Evolutionary conservation across 2,888 invertebrate genomes (phyloP).

Genomic region (Lapara coniferarum): DNA sequence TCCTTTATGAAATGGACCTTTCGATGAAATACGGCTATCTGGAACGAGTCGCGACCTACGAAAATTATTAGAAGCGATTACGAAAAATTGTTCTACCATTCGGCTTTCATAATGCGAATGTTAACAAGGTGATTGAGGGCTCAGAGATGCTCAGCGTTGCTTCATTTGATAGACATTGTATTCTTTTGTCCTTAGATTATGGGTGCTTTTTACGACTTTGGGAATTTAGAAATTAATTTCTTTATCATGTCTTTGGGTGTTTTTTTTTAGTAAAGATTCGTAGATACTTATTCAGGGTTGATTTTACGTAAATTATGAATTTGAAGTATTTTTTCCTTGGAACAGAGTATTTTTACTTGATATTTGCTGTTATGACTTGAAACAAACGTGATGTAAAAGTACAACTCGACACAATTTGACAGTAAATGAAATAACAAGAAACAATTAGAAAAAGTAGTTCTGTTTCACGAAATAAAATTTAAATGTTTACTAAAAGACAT

Average conservation of each 20-base stretch:
- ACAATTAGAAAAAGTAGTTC: background rate
- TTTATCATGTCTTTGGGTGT: background rate
- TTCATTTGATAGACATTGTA: constrained; percentile 15
- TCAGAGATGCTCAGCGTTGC: constrained; percentile 5
- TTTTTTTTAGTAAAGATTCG: background rate
- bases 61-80: constrained; percentile 48
- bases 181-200: constrained; percentile 13
- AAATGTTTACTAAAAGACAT: constrained; percentile 29
- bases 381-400: background rate
- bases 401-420: background rate
- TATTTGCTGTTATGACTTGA: too few species aligned
- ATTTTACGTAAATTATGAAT: too few species aligned
- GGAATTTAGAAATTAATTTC: background rate
- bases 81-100: constrained; percentile 50
- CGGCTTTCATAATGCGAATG: constrained; percentile 42
- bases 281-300: background rate
- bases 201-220: background rate
- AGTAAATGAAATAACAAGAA: background rate
- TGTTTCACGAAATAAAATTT: background rate
- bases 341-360: too few species aligned
- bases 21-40: constrained; percentile 20
- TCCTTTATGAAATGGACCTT: constrained; percentile 24
- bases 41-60: constrained; percentile 6
- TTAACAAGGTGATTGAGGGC: constrained; percentile 32
- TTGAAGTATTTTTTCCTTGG: too few species aligned